Evolutionary conservation across 2,113 vertebrate genomes (phyloP), one percentile per base, ranked within the genome.

Genomic region (Melanocharis versteri): DNA sequence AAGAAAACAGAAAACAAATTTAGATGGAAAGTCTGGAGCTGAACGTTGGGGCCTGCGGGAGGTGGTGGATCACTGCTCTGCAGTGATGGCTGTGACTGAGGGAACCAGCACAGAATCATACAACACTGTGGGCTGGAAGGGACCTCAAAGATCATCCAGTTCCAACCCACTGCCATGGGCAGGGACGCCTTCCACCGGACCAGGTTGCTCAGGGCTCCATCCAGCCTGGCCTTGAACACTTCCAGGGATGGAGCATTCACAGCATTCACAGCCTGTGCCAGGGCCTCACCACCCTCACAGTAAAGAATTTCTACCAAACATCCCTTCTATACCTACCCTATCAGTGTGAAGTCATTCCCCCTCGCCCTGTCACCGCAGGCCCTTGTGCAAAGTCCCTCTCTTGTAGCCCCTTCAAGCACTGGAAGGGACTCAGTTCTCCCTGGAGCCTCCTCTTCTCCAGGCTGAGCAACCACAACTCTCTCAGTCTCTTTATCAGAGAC

Each of bases 71-170:
- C 39, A 26, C 26, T 30, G 57, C 51, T 64, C 42, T 23, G 1
- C 48, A 45, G 2, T 0, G 7, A 37, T 1, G 1, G 18, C 37
- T 83, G n/a, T 39, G 48, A 20, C 30, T 2, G 13, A 27, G 23
- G 35, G 39, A 86, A 31, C 6, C 60, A 60, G 37, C 69, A 65
- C 4, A 57, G 66, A 64, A 18, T 30, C 45, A 51, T 3, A 4
- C 9, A 22, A 8, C 39, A 27, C 17, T 19, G 4, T 53, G 39
- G 15, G 16, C 3, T 47, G 45, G 37, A 68, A 68, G 23, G 16
- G 5, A 45, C 15, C 23, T 16, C 19, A 21, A 51, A 66, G 51
- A 58, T 7, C 45, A 66, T 45, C 60, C 16, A 1, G 0, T 66
- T n/a, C 35, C 23, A 45, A 14, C 11, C 24, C 28, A 22, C 20